A percentile compares a stretch with the other conserved stretches of the same genome.
Evolutionary conservation across 2,797 vertebrate species (phyloP).

Genomic region (Sebastolobus alascanus): DNA sequence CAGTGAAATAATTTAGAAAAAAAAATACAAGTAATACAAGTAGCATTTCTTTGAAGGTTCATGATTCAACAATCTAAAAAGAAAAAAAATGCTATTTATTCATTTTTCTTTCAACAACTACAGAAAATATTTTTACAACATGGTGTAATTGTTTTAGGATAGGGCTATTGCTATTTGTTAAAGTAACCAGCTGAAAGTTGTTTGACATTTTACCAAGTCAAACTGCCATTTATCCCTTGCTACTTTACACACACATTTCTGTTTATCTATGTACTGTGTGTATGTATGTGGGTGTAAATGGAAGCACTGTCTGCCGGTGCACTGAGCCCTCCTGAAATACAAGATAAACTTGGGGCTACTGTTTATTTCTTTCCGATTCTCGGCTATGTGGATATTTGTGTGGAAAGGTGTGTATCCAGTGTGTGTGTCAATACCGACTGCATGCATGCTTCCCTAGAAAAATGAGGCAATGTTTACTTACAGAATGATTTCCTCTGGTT

Average conservation of each 20-base stretch:
- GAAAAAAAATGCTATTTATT: not conserved
- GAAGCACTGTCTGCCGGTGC: constrained; percentile 4
- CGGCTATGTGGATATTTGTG: not conserved
- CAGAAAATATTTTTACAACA: not conserved
- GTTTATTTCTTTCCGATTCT: constrained; percentile 2
- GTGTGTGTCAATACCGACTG: constrained; percentile 9
- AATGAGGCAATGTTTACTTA: constrained; percentile 47
- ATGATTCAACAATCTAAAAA: not conserved
- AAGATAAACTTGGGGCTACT: constrained; percentile 12
- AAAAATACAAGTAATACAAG: not conserved
- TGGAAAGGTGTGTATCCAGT: constrained; percentile 4
- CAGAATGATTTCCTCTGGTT: constrained; percentile 50
- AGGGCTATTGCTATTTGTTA: not conserved
- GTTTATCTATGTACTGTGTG: constrained; percentile 1
- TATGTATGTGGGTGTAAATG: constrained; percentile 13
- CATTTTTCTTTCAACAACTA: not conserved
- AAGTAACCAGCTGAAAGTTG: not conserved
- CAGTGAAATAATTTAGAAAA: not conserved
- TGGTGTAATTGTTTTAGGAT: not conserved
- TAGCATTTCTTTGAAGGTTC: not conserved
- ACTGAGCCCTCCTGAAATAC: constrained; percentile 11
- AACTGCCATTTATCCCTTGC: not conserved
- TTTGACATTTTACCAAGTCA: constrained; percentile 3
- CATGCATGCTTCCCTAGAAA: constrained; percentile 10
- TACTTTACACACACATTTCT: not conserved